Percentiles rank a stretch among this genome's conserved stretches.
phyloP scores from a whole-genome alignment of 2,797 vertebrate species.

The Ctenosaura bakeri region DNA sequence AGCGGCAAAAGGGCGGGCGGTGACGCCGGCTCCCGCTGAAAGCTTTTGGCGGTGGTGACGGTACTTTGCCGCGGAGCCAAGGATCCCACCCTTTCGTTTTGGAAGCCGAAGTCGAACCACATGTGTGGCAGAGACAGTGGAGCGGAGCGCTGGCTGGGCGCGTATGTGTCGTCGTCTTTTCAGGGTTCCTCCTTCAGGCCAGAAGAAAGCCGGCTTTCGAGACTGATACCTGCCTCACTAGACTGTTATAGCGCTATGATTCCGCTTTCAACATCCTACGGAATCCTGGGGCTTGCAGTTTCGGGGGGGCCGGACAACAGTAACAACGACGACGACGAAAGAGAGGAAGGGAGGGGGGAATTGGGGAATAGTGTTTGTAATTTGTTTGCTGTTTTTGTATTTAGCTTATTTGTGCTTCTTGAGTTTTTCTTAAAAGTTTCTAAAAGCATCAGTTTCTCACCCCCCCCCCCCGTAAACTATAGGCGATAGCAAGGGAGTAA shows the following conservation, averaged over 20 bases:
- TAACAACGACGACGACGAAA: background rate
- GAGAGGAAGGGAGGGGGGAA: too few relatives aligned
- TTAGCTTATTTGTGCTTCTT: background rate
- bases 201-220: too few relatives aligned
- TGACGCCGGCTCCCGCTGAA: background rate
- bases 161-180: too few relatives aligned
- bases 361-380: background rate
- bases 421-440: constrained; percentile 13
- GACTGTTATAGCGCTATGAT: too few relatives aligned
- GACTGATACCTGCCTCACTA: too few relatives aligned
- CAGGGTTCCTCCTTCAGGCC: too few relatives aligned
- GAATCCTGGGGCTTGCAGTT: too few relatives aligned
- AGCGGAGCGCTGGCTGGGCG: too few relatives aligned
- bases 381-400: background rate
- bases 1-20: background rate
- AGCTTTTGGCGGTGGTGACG: background rate
- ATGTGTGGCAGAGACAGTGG: background rate
- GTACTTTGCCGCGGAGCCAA: background rate
- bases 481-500: background rate
- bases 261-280: too few relatives aligned
- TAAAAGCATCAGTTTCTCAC: too few relatives aligned
- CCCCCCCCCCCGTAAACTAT: background rate
- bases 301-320: too few relatives aligned
- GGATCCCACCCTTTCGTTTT: background rate
- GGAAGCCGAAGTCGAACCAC: background rate